phyloP scores from a whole-genome alignment of 2,113 vertebrate species.

The Heptranchias perlo region DNA sequence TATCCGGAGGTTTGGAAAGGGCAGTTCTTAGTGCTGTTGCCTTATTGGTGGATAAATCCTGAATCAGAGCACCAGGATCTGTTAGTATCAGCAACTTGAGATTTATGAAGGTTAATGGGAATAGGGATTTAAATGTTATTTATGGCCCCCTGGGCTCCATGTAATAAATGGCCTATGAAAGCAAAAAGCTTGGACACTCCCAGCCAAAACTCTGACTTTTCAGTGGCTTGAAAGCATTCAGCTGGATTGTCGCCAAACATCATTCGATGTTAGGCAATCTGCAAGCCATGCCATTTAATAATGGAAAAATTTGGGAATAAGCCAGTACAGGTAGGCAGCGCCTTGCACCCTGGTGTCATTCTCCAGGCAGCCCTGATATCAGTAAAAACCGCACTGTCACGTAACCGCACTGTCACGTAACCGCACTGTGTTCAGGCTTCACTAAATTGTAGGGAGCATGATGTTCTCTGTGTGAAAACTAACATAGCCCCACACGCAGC shows the following conservation, averaged over 20 bases:
- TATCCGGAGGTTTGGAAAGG: not conserved
- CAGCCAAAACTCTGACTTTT: not conserved
- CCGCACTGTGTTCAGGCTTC: not conserved
- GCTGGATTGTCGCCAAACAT: not conserved
- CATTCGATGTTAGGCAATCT: not conserved
- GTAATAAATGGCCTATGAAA: not conserved
- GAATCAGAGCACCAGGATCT: not conserved
- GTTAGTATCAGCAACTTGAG: not conserved
- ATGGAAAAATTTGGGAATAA: not conserved
- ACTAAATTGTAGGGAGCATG: not conserved
- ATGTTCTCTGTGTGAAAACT: not conserved
- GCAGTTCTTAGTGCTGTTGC: not conserved
- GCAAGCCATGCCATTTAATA: not conserved
- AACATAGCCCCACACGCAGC: not conserved
- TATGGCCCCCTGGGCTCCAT: not conserved
- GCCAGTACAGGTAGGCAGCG: no score
- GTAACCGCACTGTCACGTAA: not conserved
- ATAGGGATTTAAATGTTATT: not conserved
- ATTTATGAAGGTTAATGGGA: not conserved
- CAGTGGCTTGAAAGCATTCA: not conserved
- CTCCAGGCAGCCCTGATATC: not conserved
- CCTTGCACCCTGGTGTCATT: not conserved
- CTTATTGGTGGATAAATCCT: not conserved
- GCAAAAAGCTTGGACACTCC: not conserved
- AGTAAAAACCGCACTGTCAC: not conserved